Base-by-base conservation (phyloP, 2,888 invertebrate species). In the Falcaria lacertinaria region DNA sequence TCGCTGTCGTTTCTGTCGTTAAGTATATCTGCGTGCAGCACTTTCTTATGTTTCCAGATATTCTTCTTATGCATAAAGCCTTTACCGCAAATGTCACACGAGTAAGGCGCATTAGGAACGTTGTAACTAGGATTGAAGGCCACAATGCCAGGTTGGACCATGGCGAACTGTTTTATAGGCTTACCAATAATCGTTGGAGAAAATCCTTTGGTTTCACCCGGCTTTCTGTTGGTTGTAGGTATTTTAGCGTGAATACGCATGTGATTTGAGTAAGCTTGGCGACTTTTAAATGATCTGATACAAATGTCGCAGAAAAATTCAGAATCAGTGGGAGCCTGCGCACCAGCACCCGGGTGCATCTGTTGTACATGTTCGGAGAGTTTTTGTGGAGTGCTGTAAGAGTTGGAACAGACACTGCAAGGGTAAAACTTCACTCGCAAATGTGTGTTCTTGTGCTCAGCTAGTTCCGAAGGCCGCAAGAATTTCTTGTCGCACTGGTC, bases 51-150 rank as follows among this genome's bases (percentile, higher is more conserved):
- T 59, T 90, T 90, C 90, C 90, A 90, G 46, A 90, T 90, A 62
- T 90, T 90, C 57, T 90, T 90, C 73, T 90, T 90, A 50, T 90
- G 90, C 82, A 89, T 87, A 53, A 90, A 90, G 22, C 90, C 90
- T 64, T 92, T 91, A n/a, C 93, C 92, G 53, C 93, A 93, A 36
- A 91, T 83, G 47, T 93, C 91, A 64, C 93, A 93, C 33, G 89
- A 89, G 54, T 91, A 91, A 36, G 80, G 90, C 42, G 90, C 90
- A 42, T 88, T 87, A 45, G 88, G 86, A 54, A 89, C 86, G 53
- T 81, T 82, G 45, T 76, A 69, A 52, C 73, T 79, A 36, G 84
- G 76, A 60, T 86, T 86, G 49, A 80, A 86, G 13, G 78, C 65
- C 28, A 82, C 68, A 50, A 80, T 74, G 19, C 73, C 74, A 6